Base-by-base conservation (phyloP, 2,888 invertebrate species). In the Apodemia mormo region DNA sequence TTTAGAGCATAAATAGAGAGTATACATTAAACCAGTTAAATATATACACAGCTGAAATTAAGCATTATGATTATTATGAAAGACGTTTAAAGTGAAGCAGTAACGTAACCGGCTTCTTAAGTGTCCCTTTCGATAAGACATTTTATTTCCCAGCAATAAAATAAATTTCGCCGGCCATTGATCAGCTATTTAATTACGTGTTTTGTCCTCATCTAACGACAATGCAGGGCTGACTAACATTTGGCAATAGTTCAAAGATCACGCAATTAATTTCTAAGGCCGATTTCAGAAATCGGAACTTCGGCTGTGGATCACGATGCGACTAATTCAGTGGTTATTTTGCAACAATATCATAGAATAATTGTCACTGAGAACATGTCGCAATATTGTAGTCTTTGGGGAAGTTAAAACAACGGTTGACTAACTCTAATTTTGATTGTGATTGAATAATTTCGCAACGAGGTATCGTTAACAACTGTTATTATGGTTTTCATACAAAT, bases 161-260 rank as follows among this genome's bases (percentile, higher is more conserved):
- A 79, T 75, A 76, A 75, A 76, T 70, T 68, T 76, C 73, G 71
- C 67, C 71, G 68, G 66, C 70, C 67, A 73, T 68, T 76, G 72
- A 72, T 68, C 70, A 67, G 66, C 70, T 67, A 73, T 78, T 81
- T 79, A 78, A 79, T 79, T 76, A 79, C 73, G 70, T 72, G 70
- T 66, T 72, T 72, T 68, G 69, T 71, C 70, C 61, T 52, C 67
- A 68, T 74, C 68, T 70, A 73, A 74, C 22, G 77, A 81, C 80
- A 80, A 81, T 79, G 74, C 78, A 78, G 80, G 78, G 78, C 78
- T 81, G 76, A 77, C 75, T 68, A 85, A 85, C 84, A 86, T 88
- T 87, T 83, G 85, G 85, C 82, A 89, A 90, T 74, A 79, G 89
- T 83, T 89, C 91, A 90, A 79, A 90, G 91, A 85, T 88, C 90